Conservation (phyloP, 2,888 invertebrate genomes). For the Tanytarsus gracilentus region DNA sequence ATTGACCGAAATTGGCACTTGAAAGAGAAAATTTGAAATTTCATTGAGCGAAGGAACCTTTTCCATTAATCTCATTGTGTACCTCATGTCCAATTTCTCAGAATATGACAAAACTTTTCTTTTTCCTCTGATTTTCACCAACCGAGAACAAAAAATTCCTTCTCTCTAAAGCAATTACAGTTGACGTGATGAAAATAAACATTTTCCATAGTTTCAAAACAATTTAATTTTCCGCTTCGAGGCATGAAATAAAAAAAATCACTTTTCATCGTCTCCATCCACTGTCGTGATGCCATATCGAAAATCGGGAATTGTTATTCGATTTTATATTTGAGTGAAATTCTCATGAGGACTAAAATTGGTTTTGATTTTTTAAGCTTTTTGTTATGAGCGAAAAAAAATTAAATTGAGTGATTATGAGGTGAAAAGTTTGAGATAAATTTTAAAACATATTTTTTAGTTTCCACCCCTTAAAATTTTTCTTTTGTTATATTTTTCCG, state of each 20-base stretch:
- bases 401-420: too few species aligned
- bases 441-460: too few species aligned
- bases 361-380: too few species aligned
- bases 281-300: neutral
- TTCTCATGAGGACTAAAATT: too few species aligned
- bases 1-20: neutral
- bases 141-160: neutral
- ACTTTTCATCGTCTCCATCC: neutral
- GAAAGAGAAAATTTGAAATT: neutral
- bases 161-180: neutral
- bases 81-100: neutral
- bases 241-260: neutral
- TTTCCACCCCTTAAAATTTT: too few species aligned
- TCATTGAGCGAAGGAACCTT: too few species aligned
- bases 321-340: too few species aligned
- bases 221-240: neutral
- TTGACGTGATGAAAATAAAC: neutral
- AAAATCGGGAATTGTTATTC: too few species aligned
- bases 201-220: neutral
- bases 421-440: too few species aligned
- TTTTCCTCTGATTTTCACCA: neutral
- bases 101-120: neutral
- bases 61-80: neutral
- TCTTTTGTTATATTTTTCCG: too few species aligned
- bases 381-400: too few species aligned